phyloP scores from a whole-genome alignment of 2,888 invertebrate species.

The Zhuqinia jingwanae region DNA sequence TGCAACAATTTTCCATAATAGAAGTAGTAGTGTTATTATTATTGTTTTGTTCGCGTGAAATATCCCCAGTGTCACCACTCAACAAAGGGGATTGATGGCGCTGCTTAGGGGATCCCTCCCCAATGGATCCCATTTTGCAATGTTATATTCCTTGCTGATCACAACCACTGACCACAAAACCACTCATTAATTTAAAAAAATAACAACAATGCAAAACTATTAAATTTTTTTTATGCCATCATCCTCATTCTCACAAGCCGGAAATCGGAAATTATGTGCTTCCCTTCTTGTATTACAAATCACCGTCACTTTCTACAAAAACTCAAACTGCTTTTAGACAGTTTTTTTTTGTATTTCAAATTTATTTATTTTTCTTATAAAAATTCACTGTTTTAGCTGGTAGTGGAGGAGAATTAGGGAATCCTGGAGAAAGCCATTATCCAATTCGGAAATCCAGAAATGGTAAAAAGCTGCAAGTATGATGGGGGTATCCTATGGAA shows the following conservation, averaged over 20 bases:
- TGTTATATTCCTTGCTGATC: background rate
- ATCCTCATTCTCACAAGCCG: conserved; percentile 48
- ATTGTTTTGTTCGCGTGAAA: conserved; percentile 1
- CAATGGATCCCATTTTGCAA: conserved; percentile 32
- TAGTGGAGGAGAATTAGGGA: background rate
- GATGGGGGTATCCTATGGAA: background rate
- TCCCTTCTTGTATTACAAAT: conserved; percentile 23
- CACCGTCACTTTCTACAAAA: conserved; percentile 39
- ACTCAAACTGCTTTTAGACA: background rate
- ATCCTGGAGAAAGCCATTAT: conserved; percentile 43
- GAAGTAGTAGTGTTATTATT: background rate
- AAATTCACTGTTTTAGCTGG: background rate
- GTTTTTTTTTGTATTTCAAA: background rate
- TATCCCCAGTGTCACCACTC: conserved; percentile 1
- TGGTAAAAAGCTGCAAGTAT: background rate
- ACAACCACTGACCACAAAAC: conserved; percentile 32
- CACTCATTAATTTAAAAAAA: conserved; percentile 33
- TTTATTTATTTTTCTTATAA: background rate
- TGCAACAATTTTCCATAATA: background rate
- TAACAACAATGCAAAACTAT: conserved; percentile 12
- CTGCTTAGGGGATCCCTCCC: conserved; percentile 23
- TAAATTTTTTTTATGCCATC: conserved; percentile 32
- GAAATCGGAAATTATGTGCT: conserved; percentile 23
- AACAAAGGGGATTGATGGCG: background rate
- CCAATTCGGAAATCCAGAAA: background rate